Percentiles rank a stretch among this genome's conserved stretches.
These are phyloP conservation scores for Coelopa pilipes DNA, from an alignment of 2,888 invertebrate species.

Conservation along the genomic window DNA sequence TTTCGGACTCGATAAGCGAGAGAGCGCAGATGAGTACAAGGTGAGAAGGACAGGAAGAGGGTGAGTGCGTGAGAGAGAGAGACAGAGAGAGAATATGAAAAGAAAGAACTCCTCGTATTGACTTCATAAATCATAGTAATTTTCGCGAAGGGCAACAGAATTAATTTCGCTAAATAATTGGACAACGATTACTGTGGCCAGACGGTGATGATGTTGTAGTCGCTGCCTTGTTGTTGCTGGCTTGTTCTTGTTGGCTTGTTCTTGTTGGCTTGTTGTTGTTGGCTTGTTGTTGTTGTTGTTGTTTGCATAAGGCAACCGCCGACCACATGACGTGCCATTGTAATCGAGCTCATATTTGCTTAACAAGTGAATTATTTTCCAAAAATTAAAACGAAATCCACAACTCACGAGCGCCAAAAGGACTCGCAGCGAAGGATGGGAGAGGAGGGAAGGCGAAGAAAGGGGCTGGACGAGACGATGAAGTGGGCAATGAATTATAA, in stretches of 20 bases:
- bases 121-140: slow-evolving; percentile 29
- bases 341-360: slow-evolving; percentile 6
- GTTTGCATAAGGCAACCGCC: background rate
- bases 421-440: background rate
- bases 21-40: no score
- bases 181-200: slow-evolving; percentile 5
- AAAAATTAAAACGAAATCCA: background rate
- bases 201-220: no score
- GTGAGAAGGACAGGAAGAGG: no score
- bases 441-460: background rate
- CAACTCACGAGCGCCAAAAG: no score
- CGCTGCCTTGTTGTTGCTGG: no score
- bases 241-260: no score
- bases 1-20: no score
- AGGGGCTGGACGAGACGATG: background rate
- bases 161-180: slow-evolving; percentile 31
- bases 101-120: background rate
- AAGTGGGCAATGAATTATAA: background rate
- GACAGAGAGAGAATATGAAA: no score
- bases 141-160: slow-evolving; percentile 10
- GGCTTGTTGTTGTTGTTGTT: background rate
- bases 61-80: no score
- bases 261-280: no score
- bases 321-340: background rate
- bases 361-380: background rate